Evolutionary conservation across 2,888 invertebrate genomes (phyloP), one percentile per base, ranked within the genome.

Genomic region (Melanchra persicariae): DNA sequence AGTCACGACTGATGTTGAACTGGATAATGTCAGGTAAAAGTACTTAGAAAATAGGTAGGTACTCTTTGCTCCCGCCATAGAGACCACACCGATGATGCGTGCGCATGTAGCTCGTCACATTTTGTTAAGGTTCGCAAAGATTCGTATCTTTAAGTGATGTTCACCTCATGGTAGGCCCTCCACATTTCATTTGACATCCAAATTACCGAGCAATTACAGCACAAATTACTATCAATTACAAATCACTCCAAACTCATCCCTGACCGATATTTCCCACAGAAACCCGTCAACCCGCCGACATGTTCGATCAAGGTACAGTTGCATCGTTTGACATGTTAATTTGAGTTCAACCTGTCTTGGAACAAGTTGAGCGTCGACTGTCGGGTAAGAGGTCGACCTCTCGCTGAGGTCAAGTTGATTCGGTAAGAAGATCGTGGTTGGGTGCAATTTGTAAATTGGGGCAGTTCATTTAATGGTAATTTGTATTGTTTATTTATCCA

Each of bases 251-350:
- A 19, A 62, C 24, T 6, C n/a, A 64, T 79, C 75, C 82, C 72
- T 80, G 82, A 82, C 82, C 82, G 63, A 70, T 65, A 71, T 77
- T 40, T 51, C 22, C 7, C n/a, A 55, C 26, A 49, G 26, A 45
- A 30, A n/a, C n/a, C 22, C 0, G 1, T n/a, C 17, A 34, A 51
- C 19, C 19, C 1, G 1, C 26, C 15, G 26, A 52, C 24, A 47
- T 30, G 55, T 30, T 60, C 57, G 17, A 61, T 66, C 59, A 74
- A 26, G 49, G 43, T 37, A 22, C 57, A 37, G 61, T 65, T 30
- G 43, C 71, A 60, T 80, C 72, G 60, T n/a, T 67, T 77, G 82
- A 80, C 82, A 72, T 55, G 68, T 55, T 83, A 72, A 80, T 82
- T 74, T 67, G 57, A 77, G 72, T 64, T 71, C 60, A 70, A 82